Percentiles rank a stretch among this genome's conserved stretches.
Evolutionary conservation across 2,797 vertebrate species (phyloP).

Genomic region (Bryconaethiops microstoma): DNA sequence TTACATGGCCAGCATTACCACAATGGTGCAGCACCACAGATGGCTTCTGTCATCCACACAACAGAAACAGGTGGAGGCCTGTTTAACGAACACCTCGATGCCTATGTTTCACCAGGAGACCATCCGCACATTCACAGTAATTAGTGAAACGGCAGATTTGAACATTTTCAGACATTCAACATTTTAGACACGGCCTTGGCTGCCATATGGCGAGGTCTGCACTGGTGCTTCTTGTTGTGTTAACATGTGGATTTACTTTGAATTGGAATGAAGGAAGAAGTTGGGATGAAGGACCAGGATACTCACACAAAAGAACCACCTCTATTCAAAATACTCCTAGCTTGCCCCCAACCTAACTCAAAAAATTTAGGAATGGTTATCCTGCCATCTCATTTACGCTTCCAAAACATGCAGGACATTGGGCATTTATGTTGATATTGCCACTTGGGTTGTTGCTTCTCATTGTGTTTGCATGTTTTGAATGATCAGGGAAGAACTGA

Average conservation of each 20-base stretch:
- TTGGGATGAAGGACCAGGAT: not conserved
- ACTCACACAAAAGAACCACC: not conserved
- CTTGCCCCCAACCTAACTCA: not conserved
- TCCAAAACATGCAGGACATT: not conserved
- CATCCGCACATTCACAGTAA: constrained; percentile 12
- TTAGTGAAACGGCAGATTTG: not conserved
- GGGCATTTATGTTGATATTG: not conserved
- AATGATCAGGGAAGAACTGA: not conserved
- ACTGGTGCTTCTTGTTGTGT: not conserved
- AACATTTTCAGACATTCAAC: not conserved
- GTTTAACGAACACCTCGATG: constrained; percentile 17
- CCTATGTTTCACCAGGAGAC: constrained; percentile 8
- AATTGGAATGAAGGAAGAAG: not conserved
- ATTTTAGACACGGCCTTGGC: not conserved
- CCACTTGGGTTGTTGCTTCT: not conserved
- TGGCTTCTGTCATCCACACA: constrained; percentile 39
- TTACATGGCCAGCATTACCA: not conserved
- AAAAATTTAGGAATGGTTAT: not conserved
- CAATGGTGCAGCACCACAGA: constrained; percentile 13
- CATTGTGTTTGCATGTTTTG: not conserved
- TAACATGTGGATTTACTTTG: not conserved
- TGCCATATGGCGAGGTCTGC: not conserved
- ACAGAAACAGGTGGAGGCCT: constrained; percentile 36
- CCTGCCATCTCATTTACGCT: not conserved
- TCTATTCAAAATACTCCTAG: not conserved